Percentiles rank a stretch among this genome's conserved stretches.
Evolutionary conservation across 2,113 vertebrate species (phyloP).

Genomic region (Semnornis frantzii): DNA sequence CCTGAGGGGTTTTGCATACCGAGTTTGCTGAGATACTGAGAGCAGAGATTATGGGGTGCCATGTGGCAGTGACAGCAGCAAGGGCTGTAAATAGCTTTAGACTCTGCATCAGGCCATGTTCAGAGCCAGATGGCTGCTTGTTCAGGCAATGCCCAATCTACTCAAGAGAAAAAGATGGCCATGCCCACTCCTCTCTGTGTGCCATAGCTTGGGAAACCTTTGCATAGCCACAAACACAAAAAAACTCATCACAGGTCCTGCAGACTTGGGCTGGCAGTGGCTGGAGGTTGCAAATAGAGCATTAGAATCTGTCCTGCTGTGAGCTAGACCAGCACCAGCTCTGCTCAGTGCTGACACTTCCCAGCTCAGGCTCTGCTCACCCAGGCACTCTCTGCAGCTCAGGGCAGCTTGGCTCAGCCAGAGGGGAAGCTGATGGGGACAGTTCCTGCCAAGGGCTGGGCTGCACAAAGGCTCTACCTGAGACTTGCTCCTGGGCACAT

Average conservation of each 20-base stretch:
- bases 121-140: conserved; percentile 5
- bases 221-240: neutral
- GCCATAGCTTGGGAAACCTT: neutral
- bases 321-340: neutral
- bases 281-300: neutral
- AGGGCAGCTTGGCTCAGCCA: too few species aligned
- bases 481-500: too few species aligned
- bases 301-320: neutral
- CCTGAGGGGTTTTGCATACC: neutral
- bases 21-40: neutral
- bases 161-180: neutral
- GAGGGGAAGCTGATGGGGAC: too few species aligned
- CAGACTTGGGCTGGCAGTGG: neutral
- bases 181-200: neutral
- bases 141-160: neutral
- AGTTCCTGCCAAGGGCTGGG: too few species aligned
- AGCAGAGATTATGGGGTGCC: neutral
- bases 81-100: neutral
- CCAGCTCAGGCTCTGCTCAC: too few species aligned
- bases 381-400: too few species aligned
- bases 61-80: neutral
- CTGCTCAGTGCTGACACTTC: too few species aligned
- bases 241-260: neutral
- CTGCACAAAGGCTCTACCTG: too few species aligned
- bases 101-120: neutral